These are phyloP conservation scores for Xiphophorus birchmanni DNA, from an alignment of 2,797 vertebrate genomes.

Conservation along the genomic window DNA sequence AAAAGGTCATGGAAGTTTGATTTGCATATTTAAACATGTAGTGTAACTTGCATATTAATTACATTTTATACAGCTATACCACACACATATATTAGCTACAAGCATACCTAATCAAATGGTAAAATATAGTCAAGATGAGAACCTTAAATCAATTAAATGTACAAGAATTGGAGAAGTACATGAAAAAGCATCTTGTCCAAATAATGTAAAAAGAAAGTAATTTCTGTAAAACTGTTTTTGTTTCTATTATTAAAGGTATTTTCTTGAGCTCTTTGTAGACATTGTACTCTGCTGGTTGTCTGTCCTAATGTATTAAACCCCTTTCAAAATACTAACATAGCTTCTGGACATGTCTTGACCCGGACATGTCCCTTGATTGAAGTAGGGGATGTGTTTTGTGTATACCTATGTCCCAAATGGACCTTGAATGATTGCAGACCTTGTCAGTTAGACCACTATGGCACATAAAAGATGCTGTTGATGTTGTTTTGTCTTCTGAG, in stretches of 20 bases:
- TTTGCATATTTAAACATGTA: constrained; percentile 5
- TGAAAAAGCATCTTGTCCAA: neutral
- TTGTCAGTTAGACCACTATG: neutral
- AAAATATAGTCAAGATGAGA: no score
- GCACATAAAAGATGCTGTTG: neutral
- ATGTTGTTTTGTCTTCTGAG: neutral
- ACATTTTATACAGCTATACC: neutral
- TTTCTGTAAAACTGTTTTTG: neutral
- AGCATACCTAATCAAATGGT: no score
- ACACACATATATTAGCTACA: no score
- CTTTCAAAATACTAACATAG: neutral
- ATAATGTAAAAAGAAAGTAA: neutral
- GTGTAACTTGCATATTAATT: neutral
- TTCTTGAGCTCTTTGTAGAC: neutral
- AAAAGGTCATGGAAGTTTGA: neutral
- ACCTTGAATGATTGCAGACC: neutral
- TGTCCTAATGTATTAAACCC: neutral
- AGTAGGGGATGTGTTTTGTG: neutral
- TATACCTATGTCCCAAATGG: neutral
- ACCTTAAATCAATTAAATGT: neutral
- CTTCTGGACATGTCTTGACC: neutral
- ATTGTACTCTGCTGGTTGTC: neutral
- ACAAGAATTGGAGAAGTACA: neutral
- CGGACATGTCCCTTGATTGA: neutral
- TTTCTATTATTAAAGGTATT: neutral